phyloP scores from a whole-genome alignment of 2,888 invertebrate species.

The Caenorhabditis sp. region DNA sequence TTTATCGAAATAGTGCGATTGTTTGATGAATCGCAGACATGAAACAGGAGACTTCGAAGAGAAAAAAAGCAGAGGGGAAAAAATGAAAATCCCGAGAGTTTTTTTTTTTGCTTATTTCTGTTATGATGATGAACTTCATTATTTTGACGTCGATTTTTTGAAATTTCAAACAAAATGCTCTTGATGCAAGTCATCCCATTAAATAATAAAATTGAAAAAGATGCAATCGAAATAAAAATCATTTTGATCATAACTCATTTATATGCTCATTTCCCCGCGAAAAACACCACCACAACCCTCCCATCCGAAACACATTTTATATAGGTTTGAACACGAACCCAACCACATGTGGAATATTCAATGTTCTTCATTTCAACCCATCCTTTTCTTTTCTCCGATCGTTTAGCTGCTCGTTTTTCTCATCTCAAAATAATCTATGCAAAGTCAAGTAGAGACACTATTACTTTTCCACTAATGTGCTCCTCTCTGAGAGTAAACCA shows the following conservation, averaged over 20 bases:
- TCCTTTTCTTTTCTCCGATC: background rate
- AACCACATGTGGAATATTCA: constrained; percentile 5
- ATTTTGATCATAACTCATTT: constrained; percentile 1
- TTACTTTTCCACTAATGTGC: constrained; percentile 3
- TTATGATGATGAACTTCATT: constrained; percentile 2
- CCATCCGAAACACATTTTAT: background rate
- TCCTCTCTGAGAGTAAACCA: background rate
- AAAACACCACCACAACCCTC: background rate
- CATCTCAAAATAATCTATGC: constrained; percentile 7
- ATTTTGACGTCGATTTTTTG: too few species aligned
- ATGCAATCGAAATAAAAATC: constrained; percentile 1
- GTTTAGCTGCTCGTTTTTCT: constrained; percentile 4
- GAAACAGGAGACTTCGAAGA: constrained; percentile 9
- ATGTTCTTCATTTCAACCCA: constrained; percentile 1
- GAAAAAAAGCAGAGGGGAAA: constrained; percentile 28
- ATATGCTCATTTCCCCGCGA: background rate
- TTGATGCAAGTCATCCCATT: too few species aligned
- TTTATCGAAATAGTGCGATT: constrained; percentile 31
- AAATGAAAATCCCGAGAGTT: background rate
- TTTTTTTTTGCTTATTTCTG: background rate
- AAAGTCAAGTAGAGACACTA: constrained; percentile 5
- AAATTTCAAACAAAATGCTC: background rate
- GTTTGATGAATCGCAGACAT: constrained; percentile 23
- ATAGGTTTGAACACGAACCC: background rate
- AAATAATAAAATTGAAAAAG: background rate